Evolutionary conservation across 2,113 vertebrate genomes (phyloP).

Genomic region (Plotosus lineatus): DNA sequence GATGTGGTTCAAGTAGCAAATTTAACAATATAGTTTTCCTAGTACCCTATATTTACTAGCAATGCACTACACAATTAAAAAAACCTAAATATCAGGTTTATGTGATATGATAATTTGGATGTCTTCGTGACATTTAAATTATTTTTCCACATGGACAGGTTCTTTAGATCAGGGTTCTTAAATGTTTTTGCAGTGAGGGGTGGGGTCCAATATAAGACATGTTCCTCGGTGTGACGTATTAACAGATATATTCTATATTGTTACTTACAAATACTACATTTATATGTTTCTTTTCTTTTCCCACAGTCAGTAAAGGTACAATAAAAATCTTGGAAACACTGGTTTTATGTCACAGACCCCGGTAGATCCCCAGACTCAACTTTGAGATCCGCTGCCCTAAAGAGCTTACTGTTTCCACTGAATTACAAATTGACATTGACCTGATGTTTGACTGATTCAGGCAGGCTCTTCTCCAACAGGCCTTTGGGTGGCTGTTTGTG

Average conservation of each 20-base stretch:
- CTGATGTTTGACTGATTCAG: conserved; percentile 94
- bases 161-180: neutral
- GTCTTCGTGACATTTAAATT: neutral
- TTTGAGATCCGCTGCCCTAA: neutral
- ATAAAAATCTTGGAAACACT: neutral
- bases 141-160: neutral
- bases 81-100: neutral
- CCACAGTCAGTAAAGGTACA: neutral
- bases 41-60: neutral
- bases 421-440: conserved; percentile 65
- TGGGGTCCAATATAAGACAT: too few relatives aligned
- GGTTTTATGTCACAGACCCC: neutral
- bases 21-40: neutral
- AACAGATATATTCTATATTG: neutral
- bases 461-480: conserved; percentile 89
- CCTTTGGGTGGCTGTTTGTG: conserved; percentile 77
- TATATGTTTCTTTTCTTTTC: too few relatives aligned
- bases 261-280: neutral
- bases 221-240: neutral
- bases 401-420: neutral
- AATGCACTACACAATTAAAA: neutral
- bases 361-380: neutral
- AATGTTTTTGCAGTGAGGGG: neutral
- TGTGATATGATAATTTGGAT: neutral
- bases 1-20: neutral